These are phyloP conservation scores for Pristionchus exspectatus DNA, from an alignment of 2,888 invertebrate species.

Conservation along the genomic window DNA sequence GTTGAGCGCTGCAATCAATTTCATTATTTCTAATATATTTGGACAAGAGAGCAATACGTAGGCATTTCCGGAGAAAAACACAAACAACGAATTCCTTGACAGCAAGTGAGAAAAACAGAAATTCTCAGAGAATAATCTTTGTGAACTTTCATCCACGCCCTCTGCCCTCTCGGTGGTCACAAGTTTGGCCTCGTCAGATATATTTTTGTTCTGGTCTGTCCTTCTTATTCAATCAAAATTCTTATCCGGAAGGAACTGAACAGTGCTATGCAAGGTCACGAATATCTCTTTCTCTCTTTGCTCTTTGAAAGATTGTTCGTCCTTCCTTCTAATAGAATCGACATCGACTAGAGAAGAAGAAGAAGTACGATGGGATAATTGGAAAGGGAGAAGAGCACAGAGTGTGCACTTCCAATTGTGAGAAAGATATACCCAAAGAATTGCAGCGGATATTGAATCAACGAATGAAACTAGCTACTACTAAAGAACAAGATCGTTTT, in stretches of 20 bases:
- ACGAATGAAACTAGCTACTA: background rate
- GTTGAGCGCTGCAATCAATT: slow-evolving; percentile 38
- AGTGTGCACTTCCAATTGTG: background rate
- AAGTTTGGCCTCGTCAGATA: background rate
- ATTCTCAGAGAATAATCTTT: no score
- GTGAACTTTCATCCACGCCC: background rate
- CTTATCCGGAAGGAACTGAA: background rate
- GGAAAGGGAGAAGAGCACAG: background rate
- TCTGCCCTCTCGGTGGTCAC: background rate
- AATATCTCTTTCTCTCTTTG: background rate
- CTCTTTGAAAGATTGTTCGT: background rate
- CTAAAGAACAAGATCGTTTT: background rate
- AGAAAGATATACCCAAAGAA: background rate
- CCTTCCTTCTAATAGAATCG: background rate
- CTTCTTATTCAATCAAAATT: background rate
- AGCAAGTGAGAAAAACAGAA: background rate
- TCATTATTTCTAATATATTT: background rate
- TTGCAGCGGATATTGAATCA: background rate
- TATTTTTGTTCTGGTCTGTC: background rate
- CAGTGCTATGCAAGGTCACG: background rate
- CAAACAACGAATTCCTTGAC: background rate
- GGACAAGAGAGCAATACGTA: background rate
- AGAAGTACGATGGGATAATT: background rate
- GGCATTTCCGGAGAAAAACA: background rate
- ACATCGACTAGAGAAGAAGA: background rate